These are phyloP conservation scores for Wasmannia auropunctata DNA, from an alignment of 1,140 invertebrate species.

Conservation along the genomic window DNA sequence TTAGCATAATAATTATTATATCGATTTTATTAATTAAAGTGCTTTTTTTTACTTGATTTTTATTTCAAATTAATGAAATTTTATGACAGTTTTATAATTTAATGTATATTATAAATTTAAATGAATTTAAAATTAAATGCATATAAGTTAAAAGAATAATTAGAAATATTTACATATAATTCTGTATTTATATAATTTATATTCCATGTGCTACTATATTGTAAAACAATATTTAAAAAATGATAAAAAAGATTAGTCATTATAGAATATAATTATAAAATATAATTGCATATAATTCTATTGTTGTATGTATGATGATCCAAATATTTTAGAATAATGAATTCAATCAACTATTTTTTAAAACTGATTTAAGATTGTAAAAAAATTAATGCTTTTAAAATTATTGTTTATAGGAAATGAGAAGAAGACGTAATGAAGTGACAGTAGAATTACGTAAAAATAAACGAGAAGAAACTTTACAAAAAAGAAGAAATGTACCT, in stretches of 20 bases:
- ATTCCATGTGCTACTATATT: not conserved
- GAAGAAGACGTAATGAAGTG: conserved; percentile 97
- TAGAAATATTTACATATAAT: not conserved
- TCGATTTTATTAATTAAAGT: not conserved
- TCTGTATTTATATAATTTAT: not conserved
- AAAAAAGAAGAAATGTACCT: conserved; percentile 97
- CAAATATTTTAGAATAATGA: not conserved
- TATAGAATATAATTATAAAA: not conserved
- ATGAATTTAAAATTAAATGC: not conserved
- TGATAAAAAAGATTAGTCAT: not conserved
- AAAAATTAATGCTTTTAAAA: too few relatives aligned
- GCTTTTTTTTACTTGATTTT: not conserved
- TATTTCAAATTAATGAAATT: not conserved
- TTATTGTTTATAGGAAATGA: conserved; percentile 91
- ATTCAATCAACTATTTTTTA: not conserved
- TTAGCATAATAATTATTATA: not conserved
- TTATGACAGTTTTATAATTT: not conserved
- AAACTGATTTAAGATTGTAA: not conserved
- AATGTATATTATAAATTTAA: not conserved
- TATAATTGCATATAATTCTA: not conserved
- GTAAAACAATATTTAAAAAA: not conserved
- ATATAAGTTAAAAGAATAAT: not conserved
- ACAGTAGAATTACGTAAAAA: conserved; percentile 98
- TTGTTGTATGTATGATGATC: not conserved
- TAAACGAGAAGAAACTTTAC: conserved; percentile 97